Base-by-base conservation (phyloP, 1,140 invertebrate species). In the Aplysia californica region DNA sequence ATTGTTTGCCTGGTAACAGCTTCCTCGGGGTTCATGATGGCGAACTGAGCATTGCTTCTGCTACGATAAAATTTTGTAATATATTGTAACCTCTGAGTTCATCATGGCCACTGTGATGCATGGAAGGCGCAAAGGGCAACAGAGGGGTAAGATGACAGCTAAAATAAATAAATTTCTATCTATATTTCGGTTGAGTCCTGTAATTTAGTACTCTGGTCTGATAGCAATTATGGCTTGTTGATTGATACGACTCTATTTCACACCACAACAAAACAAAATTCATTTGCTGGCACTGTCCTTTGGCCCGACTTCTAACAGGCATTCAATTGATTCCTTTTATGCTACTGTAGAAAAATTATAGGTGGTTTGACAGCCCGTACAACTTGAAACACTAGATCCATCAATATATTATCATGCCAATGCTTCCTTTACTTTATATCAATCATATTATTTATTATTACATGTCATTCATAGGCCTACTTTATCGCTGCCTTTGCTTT, bases 71-170 rank as follows among this genome's bases (percentile, higher is more conserved):
- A 50, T 15, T 15, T 50, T 50, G 10, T 15, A 69, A 69, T 31
- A 15, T 50, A 15, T 23, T 36, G 36, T 75, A n/a, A n/a, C n/a
- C n/a, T n/a, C n/a, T n/a, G n/a, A n/a, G n/a, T n/a, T n/a, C 31
- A 77, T 68, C 72, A 86, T 86, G 84, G 77, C 84, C 29, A 81
- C 83, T n/a, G 82, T 87, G n/a, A 73, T 85, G 82, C 85, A 87
- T 55, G 86, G 86, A 15, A 73, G 86, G 73, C 75, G 86, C 67
- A 86, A 82, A 72, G 86, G 86, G 5, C 70, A 80, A 69, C 59
- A 74, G 21, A 80, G 81, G 82, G 81, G 86, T 86, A 83, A 33
- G 33, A 15, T 18, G 36, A 66, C 10, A 15, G 44, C 44, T n/a
- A n/a, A n/a, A n/a, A n/a, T n/a, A n/a, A n/a, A n/a, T n/a, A n/a